These are phyloP conservation scores for Epinotia nisella DNA, from an alignment of 2,888 invertebrate species.

Conservation along the genomic window DNA sequence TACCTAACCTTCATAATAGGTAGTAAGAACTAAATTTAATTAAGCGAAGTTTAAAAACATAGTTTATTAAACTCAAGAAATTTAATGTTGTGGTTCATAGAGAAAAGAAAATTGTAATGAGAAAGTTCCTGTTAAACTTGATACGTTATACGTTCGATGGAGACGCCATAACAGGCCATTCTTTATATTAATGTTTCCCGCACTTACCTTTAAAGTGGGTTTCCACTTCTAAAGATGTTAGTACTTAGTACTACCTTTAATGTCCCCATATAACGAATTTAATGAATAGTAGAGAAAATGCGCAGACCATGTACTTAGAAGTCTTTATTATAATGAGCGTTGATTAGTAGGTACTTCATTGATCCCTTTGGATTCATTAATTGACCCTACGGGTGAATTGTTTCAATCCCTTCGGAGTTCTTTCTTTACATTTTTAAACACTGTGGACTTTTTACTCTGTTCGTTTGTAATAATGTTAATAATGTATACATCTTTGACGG, in stretches of 20 bases:
- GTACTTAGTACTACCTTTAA: neutral
- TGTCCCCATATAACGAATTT: neutral
- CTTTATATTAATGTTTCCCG: neutral
- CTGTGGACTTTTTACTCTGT: too few species aligned
- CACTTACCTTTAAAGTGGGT: neutral
- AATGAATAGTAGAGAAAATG: neutral
- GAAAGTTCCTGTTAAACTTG: neutral
- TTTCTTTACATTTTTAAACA: too few species aligned
- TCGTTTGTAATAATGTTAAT: too few species aligned
- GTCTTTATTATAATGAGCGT: neutral
- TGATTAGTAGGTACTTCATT: neutral
- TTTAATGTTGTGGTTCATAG: neutral
- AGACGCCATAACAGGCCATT: constrained; percentile 4
- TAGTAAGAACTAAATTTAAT: too few species aligned
- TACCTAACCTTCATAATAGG: too few species aligned
- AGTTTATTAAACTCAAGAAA: too few species aligned
- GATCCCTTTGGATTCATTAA: too few species aligned
- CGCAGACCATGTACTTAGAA: neutral
- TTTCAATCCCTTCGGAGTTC: too few species aligned
- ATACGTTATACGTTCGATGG: neutral
- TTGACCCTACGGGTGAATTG: too few species aligned
- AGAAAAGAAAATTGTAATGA: neutral
- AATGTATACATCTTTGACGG: too few species aligned
- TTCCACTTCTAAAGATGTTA: constrained; percentile 1
- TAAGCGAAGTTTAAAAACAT: too few species aligned